Evolutionary conservation across 2,797 vertebrate genomes (phyloP).

Genomic region (Pseudochromis fuscus): DNA sequence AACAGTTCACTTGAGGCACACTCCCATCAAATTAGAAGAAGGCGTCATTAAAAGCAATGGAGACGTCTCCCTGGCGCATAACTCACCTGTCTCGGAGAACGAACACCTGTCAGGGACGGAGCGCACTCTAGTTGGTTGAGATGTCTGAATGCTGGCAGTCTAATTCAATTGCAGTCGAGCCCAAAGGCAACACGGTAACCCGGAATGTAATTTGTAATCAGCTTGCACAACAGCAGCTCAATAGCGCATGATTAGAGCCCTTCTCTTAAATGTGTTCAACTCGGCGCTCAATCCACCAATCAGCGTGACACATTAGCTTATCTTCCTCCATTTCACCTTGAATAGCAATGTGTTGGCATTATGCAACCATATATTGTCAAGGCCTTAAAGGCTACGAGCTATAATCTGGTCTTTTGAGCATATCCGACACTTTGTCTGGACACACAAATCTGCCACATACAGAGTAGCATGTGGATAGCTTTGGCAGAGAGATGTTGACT

Average conservation of each 20-base stretch:
- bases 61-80: slow-evolving; percentile 10
- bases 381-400: slow-evolving; percentile 9
- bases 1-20: slow-evolving; percentile 14
- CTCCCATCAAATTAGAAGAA: slow-evolving; percentile 33
- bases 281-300: slow-evolving; percentile 54
- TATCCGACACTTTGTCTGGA: slow-evolving; percentile 11
- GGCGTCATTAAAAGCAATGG: slow-evolving; percentile 20
- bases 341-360: background rate
- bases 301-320: slow-evolving; percentile 22
- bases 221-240: slow-evolving; percentile 71
- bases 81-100: slow-evolving; percentile 47
- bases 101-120: slow-evolving; percentile 49
- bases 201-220: slow-evolving; percentile 74
- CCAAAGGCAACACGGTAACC: slow-evolving; percentile 58
- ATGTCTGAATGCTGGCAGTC: slow-evolving; percentile 56
- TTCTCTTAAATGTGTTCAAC: slow-evolving; percentile 60
- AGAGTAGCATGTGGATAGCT: slow-evolving; percentile 7
- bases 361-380: slow-evolving; percentile 13
- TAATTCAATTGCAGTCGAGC: slow-evolving; percentile 69
- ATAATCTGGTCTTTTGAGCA: slow-evolving; percentile 14
- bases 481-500: slow-evolving; percentile 26
- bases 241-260: slow-evolving; percentile 71
- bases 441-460: slow-evolving; percentile 4
- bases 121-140: slow-evolving; percentile 32
- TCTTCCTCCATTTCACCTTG: slow-evolving; percentile 22